These are phyloP conservation scores for Xenopus laevis DNA, from an alignment of 2,113 vertebrate genomes.

Conservation along the genomic window DNA sequence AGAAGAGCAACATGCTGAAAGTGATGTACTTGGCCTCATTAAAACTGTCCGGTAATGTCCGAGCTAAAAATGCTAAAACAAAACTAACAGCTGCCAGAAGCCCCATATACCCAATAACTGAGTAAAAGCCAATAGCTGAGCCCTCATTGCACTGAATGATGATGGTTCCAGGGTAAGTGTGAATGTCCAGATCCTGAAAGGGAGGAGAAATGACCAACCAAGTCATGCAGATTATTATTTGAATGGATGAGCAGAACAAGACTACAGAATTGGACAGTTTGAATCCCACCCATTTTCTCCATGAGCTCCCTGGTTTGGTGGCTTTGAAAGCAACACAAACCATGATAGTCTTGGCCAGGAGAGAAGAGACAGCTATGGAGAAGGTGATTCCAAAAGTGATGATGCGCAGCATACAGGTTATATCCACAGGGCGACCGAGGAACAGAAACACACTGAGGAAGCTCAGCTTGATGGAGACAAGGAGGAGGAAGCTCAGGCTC, in stretches of 20 bases:
- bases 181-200: not conserved
- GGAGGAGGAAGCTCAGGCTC: not conserved
- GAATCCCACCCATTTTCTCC: slow-evolving; percentile 57
- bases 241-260: slow-evolving; percentile 62
- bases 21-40: slow-evolving; percentile 20
- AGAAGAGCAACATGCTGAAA: slow-evolving; percentile 55
- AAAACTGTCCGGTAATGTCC: slow-evolving; percentile 14
- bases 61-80: not conserved
- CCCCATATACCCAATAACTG: too few relatives aligned
- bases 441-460: too few relatives aligned
- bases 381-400: slow-evolving; percentile 66
- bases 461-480: not conserved
- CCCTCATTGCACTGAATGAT: too few relatives aligned
- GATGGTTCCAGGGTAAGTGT: not conserved
- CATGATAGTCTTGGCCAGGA: too few relatives aligned
- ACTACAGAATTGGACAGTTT: slow-evolving; percentile 53
- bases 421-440: too few relatives aligned
- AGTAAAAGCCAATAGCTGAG: too few relatives aligned
- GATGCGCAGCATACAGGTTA: slow-evolving; percentile 58
- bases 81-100: too few relatives aligned
- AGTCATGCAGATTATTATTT: not conserved
- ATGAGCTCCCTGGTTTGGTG: too few relatives aligned
- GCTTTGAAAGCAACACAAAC: too few relatives aligned
- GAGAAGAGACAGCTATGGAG: slow-evolving; percentile 41
- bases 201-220: slow-evolving; percentile 2